phyloP scores from a whole-genome alignment of 2,797 vertebrate genomes.

The Mus caroli region DNA sequence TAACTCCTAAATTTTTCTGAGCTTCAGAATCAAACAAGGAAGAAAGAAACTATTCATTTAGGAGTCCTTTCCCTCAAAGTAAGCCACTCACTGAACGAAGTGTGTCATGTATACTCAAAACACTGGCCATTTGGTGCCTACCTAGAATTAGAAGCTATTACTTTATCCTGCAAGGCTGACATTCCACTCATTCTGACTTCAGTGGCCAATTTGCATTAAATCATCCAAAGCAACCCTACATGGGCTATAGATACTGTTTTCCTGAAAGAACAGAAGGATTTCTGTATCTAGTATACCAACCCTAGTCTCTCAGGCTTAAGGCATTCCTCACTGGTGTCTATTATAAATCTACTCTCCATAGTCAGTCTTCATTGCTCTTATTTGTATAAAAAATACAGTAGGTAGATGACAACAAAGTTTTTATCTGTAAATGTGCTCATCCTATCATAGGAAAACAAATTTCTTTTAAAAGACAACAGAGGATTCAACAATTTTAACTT shows the following conservation, averaged over 20 bases:
- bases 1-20: neutral
- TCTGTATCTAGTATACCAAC: neutral
- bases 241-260: neutral
- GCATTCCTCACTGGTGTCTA: slow-evolving; percentile 15
- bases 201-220: slow-evolving; percentile 29
- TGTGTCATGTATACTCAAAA: slow-evolving; percentile 6
- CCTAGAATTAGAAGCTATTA: neutral
- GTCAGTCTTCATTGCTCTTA: neutral
- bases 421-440: neutral
- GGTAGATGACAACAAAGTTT: slow-evolving; percentile 11
- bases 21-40: slow-evolving; percentile 39
- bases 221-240: neutral
- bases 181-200: slow-evolving; percentile 12
- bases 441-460: neutral
- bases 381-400: slow-evolving; percentile 31
- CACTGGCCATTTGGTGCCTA: slow-evolving; percentile 2
- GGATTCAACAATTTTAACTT: slow-evolving; percentile 67
- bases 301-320: neutral
- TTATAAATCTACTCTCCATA: neutral
- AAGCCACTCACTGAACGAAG: neutral
- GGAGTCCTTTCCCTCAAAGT: neutral
- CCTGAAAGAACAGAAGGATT: neutral
- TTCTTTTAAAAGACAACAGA: neutral
- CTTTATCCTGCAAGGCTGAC: neutral
- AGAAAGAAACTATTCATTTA: slow-evolving; percentile 1